phyloP scores from a whole-genome alignment of 2,888 invertebrate genomes.

The Lagria hirta region DNA sequence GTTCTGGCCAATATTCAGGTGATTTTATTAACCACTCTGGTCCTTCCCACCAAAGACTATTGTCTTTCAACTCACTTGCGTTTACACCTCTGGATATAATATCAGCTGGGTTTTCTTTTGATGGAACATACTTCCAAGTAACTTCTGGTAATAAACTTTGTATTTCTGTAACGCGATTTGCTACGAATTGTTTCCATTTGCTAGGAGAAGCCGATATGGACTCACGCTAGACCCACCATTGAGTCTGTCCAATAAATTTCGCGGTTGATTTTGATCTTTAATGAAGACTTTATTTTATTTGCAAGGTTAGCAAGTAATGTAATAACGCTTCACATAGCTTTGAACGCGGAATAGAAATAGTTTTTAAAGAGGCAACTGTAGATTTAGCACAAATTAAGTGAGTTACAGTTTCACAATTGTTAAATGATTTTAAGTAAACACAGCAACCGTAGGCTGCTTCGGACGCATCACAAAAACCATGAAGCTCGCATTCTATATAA shows the following conservation, averaged over 20 bases:
- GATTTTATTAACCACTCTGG: conserved; percentile 1
- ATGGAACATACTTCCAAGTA: not conserved
- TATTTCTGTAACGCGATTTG: not conserved
- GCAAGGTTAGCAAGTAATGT: not conserved
- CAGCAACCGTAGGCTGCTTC: not conserved
- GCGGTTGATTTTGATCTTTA: not conserved
- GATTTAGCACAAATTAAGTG: not conserved
- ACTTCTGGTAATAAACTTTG: not conserved
- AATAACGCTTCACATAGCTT: not conserved
- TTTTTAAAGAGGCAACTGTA: not conserved
- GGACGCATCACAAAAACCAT: not conserved
- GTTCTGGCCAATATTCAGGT: not conserved
- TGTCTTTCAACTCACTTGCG: not conserved
- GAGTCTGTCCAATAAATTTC: not conserved
- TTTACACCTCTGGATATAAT: not conserved
- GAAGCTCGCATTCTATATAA: not conserved
- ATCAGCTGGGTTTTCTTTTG: not conserved
- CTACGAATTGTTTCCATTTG: not conserved
- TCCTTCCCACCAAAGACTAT: not conserved
- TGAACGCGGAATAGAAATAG: not conserved
- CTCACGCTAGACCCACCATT: not conserved
- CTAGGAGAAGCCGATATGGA: too few relatives aligned
- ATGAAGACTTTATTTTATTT: not conserved
- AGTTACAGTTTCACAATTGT: not conserved
- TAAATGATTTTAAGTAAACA: not conserved